phyloP scores from a whole-genome alignment of 2,113 vertebrate species.

The Zingel zingel region DNA sequence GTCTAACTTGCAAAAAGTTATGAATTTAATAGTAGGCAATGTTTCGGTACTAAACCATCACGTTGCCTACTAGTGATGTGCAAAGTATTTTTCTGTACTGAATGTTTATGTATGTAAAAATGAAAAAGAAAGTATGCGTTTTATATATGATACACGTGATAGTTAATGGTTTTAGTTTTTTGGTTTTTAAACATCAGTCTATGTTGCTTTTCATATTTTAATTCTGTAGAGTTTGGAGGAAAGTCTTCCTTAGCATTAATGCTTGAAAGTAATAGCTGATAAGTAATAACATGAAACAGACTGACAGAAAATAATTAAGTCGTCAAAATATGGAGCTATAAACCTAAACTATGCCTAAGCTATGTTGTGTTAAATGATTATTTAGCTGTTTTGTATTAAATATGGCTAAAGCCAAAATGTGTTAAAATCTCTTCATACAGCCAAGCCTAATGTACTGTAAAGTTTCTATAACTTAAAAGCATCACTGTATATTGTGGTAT shows the following conservation, averaged over 20 bases:
- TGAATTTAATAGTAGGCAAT: no score
- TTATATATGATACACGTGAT: background rate
- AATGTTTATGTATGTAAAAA: background rate
- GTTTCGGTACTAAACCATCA: no score
- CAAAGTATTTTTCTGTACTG: no score
- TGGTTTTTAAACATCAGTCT: background rate
- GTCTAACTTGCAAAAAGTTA: no score
- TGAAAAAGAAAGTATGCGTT: background rate
- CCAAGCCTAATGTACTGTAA: background rate
- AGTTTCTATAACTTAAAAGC: background rate
- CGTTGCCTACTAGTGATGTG: no score
- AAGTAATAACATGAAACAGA: background rate
- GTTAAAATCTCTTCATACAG: background rate
- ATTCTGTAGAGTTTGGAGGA: background rate
- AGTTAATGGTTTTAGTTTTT: background rate
- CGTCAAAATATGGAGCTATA: background rate
- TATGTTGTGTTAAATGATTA: background rate
- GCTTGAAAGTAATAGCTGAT: background rate
- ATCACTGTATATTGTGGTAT: background rate
- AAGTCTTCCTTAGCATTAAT: background rate
- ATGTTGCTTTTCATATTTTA: background rate
- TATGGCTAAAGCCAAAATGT: background rate
- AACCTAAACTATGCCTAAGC: no score
- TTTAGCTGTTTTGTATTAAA: background rate
- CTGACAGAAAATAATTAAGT: background rate